Evolutionary conservation across 2,113 vertebrate genomes (phyloP).

Genomic region (Falco punctatus): DNA sequence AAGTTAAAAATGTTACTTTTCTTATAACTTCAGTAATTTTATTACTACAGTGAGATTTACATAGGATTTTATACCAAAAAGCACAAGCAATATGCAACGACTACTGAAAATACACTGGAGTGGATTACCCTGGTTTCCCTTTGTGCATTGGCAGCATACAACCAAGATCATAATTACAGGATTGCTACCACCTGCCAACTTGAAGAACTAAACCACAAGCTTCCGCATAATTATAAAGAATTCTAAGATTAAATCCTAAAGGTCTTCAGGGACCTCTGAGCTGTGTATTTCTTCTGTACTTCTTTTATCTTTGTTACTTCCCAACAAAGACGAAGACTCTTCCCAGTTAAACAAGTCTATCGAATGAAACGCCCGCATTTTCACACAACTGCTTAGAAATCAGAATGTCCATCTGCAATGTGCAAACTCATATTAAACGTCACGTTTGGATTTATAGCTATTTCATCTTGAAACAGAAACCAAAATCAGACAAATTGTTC

Average conservation of each 20-base stretch:
- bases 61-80: slow-evolving; percentile 31
- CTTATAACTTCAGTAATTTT: slow-evolving; percentile 55
- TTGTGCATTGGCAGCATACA: slow-evolving; percentile 40
- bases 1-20: slow-evolving; percentile 65
- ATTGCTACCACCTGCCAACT: slow-evolving; percentile 43
- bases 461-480: not conserved
- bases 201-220: slow-evolving; percentile 18
- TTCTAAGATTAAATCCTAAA: slow-evolving; percentile 34
- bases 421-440: not conserved
- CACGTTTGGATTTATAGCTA: not conserved
- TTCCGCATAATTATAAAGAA: slow-evolving; percentile 34
- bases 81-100: slow-evolving; percentile 19
- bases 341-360: not conserved
- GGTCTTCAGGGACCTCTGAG: not conserved
- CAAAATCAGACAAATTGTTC: not conserved
- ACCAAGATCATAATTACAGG: slow-evolving; percentile 54
- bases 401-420: not conserved
- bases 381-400: not conserved
- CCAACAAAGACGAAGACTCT: not conserved
- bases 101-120: slow-evolving; percentile 30
- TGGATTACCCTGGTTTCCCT: slow-evolving; percentile 49
- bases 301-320: slow-evolving; percentile 5
- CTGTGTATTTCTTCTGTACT: not conserved
- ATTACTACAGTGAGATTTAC: slow-evolving; percentile 54
- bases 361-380: slow-evolving; percentile 12